phyloP scores from a whole-genome alignment of 2,113 vertebrate genomes.

The Salvelinus alpinus region DNA sequence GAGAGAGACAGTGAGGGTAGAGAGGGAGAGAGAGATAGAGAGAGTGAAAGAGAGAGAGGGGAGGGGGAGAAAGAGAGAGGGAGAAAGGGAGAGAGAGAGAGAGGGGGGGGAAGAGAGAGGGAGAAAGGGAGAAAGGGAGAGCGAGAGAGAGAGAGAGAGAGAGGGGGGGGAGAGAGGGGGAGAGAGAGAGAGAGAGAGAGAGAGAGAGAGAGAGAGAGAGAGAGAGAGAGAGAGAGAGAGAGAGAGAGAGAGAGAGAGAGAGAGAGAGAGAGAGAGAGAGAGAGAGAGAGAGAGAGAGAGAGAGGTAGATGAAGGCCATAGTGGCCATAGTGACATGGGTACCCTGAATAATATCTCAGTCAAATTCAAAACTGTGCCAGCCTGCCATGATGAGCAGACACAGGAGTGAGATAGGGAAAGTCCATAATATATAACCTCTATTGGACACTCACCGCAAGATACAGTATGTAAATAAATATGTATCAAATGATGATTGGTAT shows the following conservation, averaged over 20 bases:
- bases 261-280: background rate
- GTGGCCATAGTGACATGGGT: background rate
- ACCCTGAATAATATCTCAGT: slow-evolving; percentile 28
- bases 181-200: rapidly evolving
- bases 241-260: slow-evolving; percentile 7
- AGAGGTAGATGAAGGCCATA: background rate
- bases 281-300: background rate
- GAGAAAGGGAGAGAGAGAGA: background rate
- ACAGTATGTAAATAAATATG: no score
- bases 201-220: background rate
- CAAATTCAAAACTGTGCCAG: slow-evolving; percentile 28
- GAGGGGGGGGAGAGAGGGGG: background rate
- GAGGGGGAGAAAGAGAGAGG: background rate
- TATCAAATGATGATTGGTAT: no score
- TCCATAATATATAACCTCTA: slow-evolving; percentile 6
- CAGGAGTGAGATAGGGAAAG: slow-evolving; percentile 53
- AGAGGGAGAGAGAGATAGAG: background rate
- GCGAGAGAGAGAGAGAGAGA: background rate
- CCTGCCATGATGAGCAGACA: slow-evolving; percentile 42
- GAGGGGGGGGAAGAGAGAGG: background rate
- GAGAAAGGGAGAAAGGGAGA: background rate
- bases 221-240: background rate
- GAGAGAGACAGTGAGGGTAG: background rate
- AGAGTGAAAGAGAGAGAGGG: rapidly evolving
- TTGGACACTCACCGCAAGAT: background rate